Conservation (phyloP, 2,797 vertebrate species). For the Anas georgica region DNA sequence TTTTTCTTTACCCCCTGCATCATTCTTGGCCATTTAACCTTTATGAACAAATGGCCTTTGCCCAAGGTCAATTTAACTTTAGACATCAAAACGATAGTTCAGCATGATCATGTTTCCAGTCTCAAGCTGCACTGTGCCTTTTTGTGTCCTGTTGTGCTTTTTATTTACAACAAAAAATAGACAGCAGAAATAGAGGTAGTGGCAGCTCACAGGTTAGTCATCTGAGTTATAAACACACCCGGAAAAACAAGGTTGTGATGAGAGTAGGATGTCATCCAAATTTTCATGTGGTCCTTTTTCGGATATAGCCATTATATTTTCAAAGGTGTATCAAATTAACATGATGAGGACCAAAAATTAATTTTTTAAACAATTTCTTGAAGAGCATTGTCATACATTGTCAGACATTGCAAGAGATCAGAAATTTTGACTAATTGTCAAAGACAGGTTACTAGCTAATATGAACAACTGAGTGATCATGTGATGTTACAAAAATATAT, state of each 20-base stretch:
- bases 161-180: not conserved
- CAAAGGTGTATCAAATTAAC: not conserved
- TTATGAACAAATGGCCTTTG: not conserved
- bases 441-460: not conserved
- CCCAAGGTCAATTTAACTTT: not conserved
- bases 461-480: not conserved
- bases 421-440: not conserved
- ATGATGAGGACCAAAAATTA: not conserved
- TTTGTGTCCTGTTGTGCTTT: not conserved
- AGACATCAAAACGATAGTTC: not conserved
- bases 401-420: not conserved
- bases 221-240: not conserved
- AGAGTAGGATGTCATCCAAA: not conserved
- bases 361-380: not conserved
- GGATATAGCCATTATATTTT: not conserved
- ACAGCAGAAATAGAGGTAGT: not conserved
- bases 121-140: not conserved
- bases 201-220: not conserved
- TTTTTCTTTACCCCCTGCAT: not conserved
- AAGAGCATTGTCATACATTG: not conserved
- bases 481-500: not conserved
- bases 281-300: not conserved
- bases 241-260: not conserved
- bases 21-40: not conserved
- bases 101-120: not conserved